These are phyloP conservation scores for Triops cancriformis DNA, from an alignment of 1,140 invertebrate genomes.

Conservation along the genomic window DNA sequence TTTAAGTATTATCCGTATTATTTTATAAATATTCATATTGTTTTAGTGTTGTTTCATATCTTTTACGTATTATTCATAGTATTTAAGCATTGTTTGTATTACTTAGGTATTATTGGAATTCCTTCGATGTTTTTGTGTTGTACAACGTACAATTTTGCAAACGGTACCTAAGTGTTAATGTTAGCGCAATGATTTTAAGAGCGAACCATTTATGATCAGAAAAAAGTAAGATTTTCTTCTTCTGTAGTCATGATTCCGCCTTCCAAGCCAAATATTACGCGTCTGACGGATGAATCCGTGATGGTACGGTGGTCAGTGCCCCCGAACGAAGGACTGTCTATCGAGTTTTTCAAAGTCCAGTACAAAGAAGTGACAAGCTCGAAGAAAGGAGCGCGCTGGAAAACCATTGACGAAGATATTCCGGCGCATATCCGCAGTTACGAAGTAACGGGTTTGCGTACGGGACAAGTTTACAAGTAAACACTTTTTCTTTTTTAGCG, in stretches of 20 bases:
- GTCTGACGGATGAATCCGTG: constrained; percentile 78
- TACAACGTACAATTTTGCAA: too few relatives aligned
- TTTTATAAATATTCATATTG: too few relatives aligned
- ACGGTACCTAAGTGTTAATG: too few relatives aligned
- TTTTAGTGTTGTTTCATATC: too few relatives aligned
- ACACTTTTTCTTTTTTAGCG: constrained; percentile 24
- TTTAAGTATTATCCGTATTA: too few relatives aligned
- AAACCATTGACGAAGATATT: constrained; percentile 73
- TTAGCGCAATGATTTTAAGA: too few relatives aligned
- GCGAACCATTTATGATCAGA: too few relatives aligned
- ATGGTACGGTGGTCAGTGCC: constrained; percentile 84
- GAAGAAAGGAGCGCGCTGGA: constrained; percentile 54
- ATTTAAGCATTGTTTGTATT: too few relatives aligned
- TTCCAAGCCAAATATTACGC: constrained; percentile 69
- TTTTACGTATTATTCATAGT: too few relatives aligned
- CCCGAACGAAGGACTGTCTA: constrained; percentile 62
- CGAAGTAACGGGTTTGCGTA: constrained; percentile 64
- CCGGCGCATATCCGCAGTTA: constrained; percentile 59
- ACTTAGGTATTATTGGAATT: too few relatives aligned
- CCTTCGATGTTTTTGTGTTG: too few relatives aligned
- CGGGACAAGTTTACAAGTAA: constrained; percentile 57
- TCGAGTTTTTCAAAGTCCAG: constrained; percentile 85
- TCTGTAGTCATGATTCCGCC: constrained; percentile 73
- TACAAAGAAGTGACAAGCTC: constrained; percentile 55
- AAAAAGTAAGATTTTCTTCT: constrained; percentile 32